Conservation (phyloP, 2,113 vertebrate genomes). For the Dicrurus megarhynchus region DNA sequence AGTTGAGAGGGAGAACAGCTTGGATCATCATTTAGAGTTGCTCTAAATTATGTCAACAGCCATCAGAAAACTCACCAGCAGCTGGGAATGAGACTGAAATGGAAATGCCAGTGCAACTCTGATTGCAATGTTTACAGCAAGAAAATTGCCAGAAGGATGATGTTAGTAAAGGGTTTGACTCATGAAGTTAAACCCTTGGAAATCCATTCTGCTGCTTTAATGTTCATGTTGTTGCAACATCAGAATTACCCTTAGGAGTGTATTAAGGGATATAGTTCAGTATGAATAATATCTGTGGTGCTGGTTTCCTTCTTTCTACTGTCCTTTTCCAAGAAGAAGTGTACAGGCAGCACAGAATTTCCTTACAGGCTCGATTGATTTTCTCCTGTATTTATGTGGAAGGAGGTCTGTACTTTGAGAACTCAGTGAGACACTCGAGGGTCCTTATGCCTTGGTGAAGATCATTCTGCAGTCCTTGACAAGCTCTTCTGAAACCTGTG, state of each 20-base stretch:
- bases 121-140: neutral
- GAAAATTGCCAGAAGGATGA: neutral
- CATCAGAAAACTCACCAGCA: neutral
- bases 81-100: neutral
- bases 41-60: neutral
- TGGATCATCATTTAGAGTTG: neutral
- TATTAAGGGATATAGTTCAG: neutral
- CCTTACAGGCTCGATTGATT: neutral
- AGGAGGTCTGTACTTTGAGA: neutral
- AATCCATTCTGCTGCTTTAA: neutral
- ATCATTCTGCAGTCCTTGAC: neutral
- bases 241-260: neutral
- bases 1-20: neutral
- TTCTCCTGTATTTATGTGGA: neutral
- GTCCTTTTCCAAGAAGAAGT: neutral
- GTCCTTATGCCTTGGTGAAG: neutral
- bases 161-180: neutral
- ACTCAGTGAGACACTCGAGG: neutral
- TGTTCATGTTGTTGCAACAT: neutral
- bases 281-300: neutral
- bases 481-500: neutral
- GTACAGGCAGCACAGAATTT: neutral
- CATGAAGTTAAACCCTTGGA: neutral
- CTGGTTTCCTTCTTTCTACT: neutral
- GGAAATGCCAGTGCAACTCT: neutral